A percentile compares a stretch with the other conserved stretches of the same genome.
phyloP scores from a whole-genome alignment of 2,888 invertebrate species.

The Phalangium opilio region DNA sequence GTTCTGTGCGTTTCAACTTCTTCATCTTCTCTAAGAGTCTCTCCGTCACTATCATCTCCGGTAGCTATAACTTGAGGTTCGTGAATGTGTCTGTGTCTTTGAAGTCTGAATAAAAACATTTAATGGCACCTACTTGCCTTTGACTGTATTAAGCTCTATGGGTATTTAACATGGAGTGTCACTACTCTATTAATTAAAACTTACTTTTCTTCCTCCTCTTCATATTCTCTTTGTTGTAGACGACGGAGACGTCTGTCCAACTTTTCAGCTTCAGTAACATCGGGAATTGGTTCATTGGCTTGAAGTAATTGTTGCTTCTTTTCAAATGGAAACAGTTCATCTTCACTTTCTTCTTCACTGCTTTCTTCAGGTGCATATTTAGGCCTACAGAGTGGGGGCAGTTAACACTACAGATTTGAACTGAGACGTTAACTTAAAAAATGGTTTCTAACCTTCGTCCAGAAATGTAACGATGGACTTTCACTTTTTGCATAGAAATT shows the following conservation, averaged over 20 bases:
- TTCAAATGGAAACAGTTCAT: conserved; percentile 38
- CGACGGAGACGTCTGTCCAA: conserved; percentile 70
- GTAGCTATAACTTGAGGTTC: conserved; percentile 46
- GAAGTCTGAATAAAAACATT: conserved; percentile 15
- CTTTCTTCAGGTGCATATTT: conserved; percentile 70
- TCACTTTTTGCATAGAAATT: conserved; percentile 97
- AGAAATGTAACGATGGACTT: conserved; percentile 94
- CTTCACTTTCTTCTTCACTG: conserved; percentile 75
- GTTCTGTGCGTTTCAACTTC: conserved; percentile 25
- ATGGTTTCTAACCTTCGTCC: conserved; percentile 59
- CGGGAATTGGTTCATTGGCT: conserved; percentile 7
- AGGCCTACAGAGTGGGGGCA: conserved; percentile 43
- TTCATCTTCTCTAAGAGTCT: conserved; percentile 13
- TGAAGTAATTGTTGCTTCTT: conserved; percentile 18
- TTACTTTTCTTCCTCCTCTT: conserved; percentile 34
- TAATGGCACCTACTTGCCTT: too few species aligned
- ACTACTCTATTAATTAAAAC: too few species aligned
- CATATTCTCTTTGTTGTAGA: conserved; percentile 34
- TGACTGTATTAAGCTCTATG: too few species aligned
- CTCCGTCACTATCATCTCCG: conserved; percentile 9
- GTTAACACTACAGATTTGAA: too few species aligned
- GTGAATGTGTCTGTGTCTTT: conserved; percentile 40
- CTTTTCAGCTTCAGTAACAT: conserved; percentile 34
- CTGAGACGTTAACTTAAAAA: too few species aligned
- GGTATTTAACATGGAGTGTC: too few species aligned